Evolutionary conservation across 2,888 invertebrate species (phyloP), one percentile per base, ranked within the genome.

Genomic region (Melitaea athalia): DNA sequence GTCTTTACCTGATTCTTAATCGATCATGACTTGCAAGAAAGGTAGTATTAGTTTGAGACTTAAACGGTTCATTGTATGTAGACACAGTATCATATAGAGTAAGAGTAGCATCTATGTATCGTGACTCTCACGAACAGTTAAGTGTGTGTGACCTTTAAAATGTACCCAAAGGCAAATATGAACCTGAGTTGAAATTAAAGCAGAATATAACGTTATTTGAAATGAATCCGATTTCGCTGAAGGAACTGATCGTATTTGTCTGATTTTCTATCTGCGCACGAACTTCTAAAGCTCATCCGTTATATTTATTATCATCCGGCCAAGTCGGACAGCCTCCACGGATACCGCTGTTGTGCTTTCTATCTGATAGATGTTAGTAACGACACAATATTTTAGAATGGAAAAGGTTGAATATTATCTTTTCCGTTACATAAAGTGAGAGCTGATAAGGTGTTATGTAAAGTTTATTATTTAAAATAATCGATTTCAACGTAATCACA

Each of bases 221-320:
- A 82, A 77, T 77, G 74, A 78, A 77, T 80, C 78, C 69, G 78
- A 81, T 85, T 85, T 87, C 87, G 15, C 57, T 57, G 87, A 80
- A 77, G 87, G 79, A 77, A 79, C 81, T 83, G 83, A 85, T 86
- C 87, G 87, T 88, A 89, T 83, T 83, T 84, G 81, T 85, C 86
- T 85, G 80, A 83, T 79, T 81, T 85, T 85, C 81, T 87, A 90
- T 89, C 86, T 79, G 80, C 77, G 84, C 91, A 90, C 88, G 89
- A 90, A 84, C 70, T 64, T 67, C 47, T 63, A 70, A 68, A 73
- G 64, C 70, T 76, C 79, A 81, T 82, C 81, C 79, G 79, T 80
- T 81, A 80, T 79, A 79, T 83, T 83, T 82, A 80, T 82, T 84
- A 80, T 79, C 81, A 79, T 79, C 78, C 77, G 79, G 78, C 77